Conservation (phyloP, 2,888 invertebrate genomes). For the Stictocephala bisonia region DNA sequence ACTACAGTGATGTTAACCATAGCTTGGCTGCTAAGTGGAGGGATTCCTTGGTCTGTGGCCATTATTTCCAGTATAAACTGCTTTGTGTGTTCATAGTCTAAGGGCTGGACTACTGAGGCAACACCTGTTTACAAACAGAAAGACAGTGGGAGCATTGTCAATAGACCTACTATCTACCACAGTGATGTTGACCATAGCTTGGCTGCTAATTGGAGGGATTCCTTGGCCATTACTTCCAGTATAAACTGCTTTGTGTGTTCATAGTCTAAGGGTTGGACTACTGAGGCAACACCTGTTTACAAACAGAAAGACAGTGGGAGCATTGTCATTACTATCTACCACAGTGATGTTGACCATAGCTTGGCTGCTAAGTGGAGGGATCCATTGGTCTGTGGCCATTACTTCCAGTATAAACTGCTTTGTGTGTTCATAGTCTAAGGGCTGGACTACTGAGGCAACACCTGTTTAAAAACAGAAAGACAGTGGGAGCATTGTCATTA, state of each 20-base stretch:
- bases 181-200: constrained; percentile 87
- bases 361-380: constrained; percentile 90
- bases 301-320: constrained; percentile 83
- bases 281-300: constrained; percentile 79
- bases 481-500: constrained; percentile 89
- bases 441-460: constrained; percentile 79
- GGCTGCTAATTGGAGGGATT: constrained; percentile 88
- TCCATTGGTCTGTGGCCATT: constrained; percentile 90
- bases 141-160: constrained; percentile 87
- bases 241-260: constrained; percentile 88
- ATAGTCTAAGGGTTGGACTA: constrained; percentile 86
- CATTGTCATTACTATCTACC: constrained; percentile 88
- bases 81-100: constrained; percentile 89
- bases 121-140: constrained; percentile 80
- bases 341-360: constrained; percentile 89
- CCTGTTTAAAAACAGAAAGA: constrained; percentile 85
- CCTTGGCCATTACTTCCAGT: constrained; percentile 91
- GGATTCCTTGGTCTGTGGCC: constrained; percentile 91
- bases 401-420: constrained; percentile 88
- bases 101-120: constrained; percentile 78
- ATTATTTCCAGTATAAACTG: constrained; percentile 90
- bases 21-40: constrained; percentile 89
- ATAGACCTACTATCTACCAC: constrained; percentile 87
- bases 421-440: constrained; percentile 88
- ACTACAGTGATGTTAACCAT: constrained; percentile 85